Evolutionary conservation across 2,113 vertebrate species (phyloP), one percentile per base, ranked within the genome.

Genomic region (Campylorhamphus procurvoides): DNA sequence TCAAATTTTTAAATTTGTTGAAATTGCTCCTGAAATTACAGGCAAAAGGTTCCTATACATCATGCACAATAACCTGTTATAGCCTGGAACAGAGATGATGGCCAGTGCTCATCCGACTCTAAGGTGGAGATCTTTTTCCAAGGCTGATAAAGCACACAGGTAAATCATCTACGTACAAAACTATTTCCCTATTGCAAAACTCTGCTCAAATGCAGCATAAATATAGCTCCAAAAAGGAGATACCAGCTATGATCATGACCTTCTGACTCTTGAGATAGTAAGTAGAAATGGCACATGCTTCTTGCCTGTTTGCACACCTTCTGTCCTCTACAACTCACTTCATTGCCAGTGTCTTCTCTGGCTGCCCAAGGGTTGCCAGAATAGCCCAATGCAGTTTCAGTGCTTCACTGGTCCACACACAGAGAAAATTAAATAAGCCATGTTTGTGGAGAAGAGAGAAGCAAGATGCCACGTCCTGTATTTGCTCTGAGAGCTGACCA

Each of bases 241-340:
- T 11, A n/a, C 3, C 1, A 3, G 2, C 19, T 37, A 9, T 15
- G 8, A 49, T 9, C 17, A 9, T 0, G 8, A 16, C 29, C 15
- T 66, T 44, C 35, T 68, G n/a, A 46, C 46, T 79, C 13, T 10
- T 23, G 10, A 0, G 2, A 39, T 3, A 40, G 8, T 39, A 24
- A 64, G n/a, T 15, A 39, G 44, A 76, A 91, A 73, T 18, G 20
- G 12, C 4, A 2, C 1, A 1, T 18, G 6, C 3, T 82, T 4
- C 49, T 53, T 55, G 60, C 24, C n/a, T 82, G 33, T 42, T 92
- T 71, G 37, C 46, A 44, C 19, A 35, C n/a, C 31, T 87, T 28
- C 39, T 69, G 6, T 42, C 19, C 39, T 64, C 37, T 25, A n/a
- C 27, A 29, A 33, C 33, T 52, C 20, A 8, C 22, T 53, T 19